These are phyloP conservation scores for Sericinus montela DNA, from an alignment of 2,888 invertebrate species.

Conservation along the genomic window DNA sequence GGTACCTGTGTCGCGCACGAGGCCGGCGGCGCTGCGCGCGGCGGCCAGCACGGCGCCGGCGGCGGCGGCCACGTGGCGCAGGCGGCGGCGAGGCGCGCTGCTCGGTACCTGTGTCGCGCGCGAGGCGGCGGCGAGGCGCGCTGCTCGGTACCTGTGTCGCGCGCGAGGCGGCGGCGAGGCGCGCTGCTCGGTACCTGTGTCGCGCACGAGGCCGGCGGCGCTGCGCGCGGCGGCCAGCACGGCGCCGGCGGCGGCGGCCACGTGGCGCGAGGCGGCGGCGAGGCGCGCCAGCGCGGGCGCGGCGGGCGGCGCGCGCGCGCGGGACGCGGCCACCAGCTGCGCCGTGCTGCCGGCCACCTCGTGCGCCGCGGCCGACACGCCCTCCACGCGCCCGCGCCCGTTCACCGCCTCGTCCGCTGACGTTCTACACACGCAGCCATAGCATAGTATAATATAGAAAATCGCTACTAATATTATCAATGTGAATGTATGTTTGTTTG, in stretches of 20 bases:
- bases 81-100: no score
- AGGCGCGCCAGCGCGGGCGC: constrained; percentile 89
- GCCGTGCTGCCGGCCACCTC: constrained; percentile 97
- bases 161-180: constrained; percentile 92
- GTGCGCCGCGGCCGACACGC: constrained; percentile 97
- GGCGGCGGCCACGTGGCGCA: no score
- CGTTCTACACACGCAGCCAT: constrained; percentile 47
- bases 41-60: no score
- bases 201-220: constrained; percentile 91
- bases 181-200: constrained; percentile 94
- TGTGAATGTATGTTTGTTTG: no score
- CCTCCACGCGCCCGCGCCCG: constrained; percentile 92
- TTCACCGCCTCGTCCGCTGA: constrained; percentile 96
- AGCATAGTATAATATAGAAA: no score
- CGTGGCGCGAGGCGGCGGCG: constrained; percentile 91
- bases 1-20: constrained; percentile 89
- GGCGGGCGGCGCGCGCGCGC: constrained; percentile 94
- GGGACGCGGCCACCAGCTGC: constrained; percentile 97
- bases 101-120: not conserved
- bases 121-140: constrained; percentile 40
- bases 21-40: constrained; percentile 92
- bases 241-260: constrained; percentile 93
- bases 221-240: constrained; percentile 97
- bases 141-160: constrained; percentile 59
- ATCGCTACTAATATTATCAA: no score